Evolutionary conservation across 2,797 vertebrate genomes (phyloP).

Genomic region (Phalanger gymnotis): DNA sequence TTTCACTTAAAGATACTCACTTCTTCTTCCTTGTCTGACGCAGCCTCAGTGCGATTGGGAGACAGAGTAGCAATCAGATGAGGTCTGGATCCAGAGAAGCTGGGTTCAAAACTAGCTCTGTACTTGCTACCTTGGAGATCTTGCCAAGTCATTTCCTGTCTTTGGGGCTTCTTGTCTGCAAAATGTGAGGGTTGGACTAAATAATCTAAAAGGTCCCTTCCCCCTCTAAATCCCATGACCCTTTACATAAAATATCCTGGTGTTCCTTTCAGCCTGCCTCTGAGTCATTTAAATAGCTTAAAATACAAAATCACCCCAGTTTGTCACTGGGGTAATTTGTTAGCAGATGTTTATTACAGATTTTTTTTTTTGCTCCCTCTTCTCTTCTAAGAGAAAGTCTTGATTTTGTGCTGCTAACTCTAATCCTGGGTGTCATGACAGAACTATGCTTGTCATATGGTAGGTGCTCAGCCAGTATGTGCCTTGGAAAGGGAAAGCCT

Average conservation of each 20-base stretch:
- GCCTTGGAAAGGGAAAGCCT: not conserved
- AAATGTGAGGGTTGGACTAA: not conserved
- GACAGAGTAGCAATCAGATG: not conserved
- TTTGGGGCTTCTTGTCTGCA: not conserved
- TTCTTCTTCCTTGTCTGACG: not conserved
- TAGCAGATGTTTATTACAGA: not conserved
- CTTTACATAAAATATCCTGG: not conserved
- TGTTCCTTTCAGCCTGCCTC: not conserved
- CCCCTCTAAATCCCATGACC: not conserved
- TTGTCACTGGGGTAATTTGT: not conserved
- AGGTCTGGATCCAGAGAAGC: not conserved
- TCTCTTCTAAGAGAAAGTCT: not conserved
- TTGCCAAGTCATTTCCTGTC: not conserved
- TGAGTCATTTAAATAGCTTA: conserved; percentile 1
- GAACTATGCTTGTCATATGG: not conserved
- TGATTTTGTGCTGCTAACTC: not conserved
- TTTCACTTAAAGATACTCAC: not conserved
- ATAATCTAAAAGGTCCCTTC: not conserved
- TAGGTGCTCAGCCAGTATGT: not conserved
- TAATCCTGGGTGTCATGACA: not conserved
- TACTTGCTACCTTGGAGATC: not conserved
- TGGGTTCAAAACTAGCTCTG: not conserved
- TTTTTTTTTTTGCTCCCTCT: not conserved
- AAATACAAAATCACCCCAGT: not conserved
- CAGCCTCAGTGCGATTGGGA: not conserved